Evolutionary conservation across 2,888 invertebrate genomes (phyloP), one percentile per base, ranked within the genome.

Genomic region (Amaurobius ferox): DNA sequence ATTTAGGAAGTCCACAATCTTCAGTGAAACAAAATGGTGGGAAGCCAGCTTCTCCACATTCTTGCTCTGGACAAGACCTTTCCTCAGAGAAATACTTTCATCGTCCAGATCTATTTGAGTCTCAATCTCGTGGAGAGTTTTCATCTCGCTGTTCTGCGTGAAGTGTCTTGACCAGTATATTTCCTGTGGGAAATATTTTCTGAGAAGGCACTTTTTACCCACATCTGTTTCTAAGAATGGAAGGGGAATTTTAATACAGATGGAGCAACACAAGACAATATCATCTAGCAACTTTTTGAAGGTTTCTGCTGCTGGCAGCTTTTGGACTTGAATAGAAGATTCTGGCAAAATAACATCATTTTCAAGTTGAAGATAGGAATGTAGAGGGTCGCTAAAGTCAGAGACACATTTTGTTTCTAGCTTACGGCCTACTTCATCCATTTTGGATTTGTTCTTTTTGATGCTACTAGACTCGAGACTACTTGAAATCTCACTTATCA

Each of bases 181-280:
- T 89, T 95, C 94, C 23, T 93, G 92, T 0, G 95, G 94, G 89
- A 96, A 96, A 90, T 94, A 95, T 70, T 92, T 92, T 23, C 96
- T 93, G 71, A 96, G 91, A 39, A 93, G 92, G 90, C 96, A 97
- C 89, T 94, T 94, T 62, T 94, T 93, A 0, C 97, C 97, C 13
- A 93, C 93, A 90, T 96, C 96, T 0, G 97, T 96, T 92, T 97
- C 97, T 88, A 98, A 91, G 92, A 95, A 97, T 0, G 99, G 98
- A 78, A 97, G 93, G 0, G 95, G 94, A 90, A 96, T 95, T 80
- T 94, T 94, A 13, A 98, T 93, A 91, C 95, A 96, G 0, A 98
- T 98, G 0, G 98, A 98, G 88, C 96, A 94, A 0, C 96, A 96
- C 1, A 97, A 77, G 29, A 95, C 93, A 0, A 94, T 94, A 77